Percentiles rank a stretch among this genome's conserved stretches.
Evolutionary conservation across 2,888 invertebrate genomes (phyloP).

Genomic region (Eretmocerus hayati): DNA sequence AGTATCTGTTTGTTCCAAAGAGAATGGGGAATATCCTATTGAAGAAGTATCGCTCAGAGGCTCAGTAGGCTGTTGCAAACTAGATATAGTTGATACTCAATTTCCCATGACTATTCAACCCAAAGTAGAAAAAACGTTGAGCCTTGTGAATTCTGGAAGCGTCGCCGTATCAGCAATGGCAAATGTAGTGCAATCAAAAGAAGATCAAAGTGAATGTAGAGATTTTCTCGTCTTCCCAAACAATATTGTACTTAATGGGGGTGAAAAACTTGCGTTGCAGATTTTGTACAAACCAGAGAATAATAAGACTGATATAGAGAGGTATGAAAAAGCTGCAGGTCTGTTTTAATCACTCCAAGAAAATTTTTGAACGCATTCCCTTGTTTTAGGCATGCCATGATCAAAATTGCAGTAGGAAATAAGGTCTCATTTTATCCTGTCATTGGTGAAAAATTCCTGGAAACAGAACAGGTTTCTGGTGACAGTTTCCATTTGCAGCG

Average conservation of each 20-base stretch:
- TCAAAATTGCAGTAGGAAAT: constrained; percentile 30
- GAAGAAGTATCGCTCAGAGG: constrained; percentile 32
- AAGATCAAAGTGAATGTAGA: constrained; percentile 16
- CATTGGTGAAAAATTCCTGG: constrained; percentile 26
- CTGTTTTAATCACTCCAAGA: neutral
- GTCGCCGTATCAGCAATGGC: constrained; percentile 26
- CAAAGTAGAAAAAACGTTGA: constrained; percentile 30
- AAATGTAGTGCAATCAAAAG: constrained; percentile 26
- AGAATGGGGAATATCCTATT: constrained; percentile 28
- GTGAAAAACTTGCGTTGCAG: constrained; percentile 28
- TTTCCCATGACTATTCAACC: constrained; percentile 30
- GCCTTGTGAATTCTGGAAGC: constrained; percentile 32
- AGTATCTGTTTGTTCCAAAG: constrained; percentile 17
- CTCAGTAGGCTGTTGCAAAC: constrained; percentile 29
- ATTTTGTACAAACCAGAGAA: constrained; percentile 30
- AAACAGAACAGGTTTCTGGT: constrained; percentile 22
- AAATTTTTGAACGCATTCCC: neutral
- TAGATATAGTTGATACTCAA: constrained; percentile 31
- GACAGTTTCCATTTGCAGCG: constrained; percentile 28
- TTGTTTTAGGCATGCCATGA: constrained; percentile 26
- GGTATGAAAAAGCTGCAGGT: constrained; percentile 20
- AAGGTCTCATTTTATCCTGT: constrained; percentile 31
- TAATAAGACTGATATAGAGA: constrained; percentile 25
- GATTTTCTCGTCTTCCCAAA: constrained; percentile 33
- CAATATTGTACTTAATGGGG: constrained; percentile 28